Evolutionary conservation across 2,888 invertebrate species (phyloP).

Genomic region (Cheilosia vernalis): DNA sequence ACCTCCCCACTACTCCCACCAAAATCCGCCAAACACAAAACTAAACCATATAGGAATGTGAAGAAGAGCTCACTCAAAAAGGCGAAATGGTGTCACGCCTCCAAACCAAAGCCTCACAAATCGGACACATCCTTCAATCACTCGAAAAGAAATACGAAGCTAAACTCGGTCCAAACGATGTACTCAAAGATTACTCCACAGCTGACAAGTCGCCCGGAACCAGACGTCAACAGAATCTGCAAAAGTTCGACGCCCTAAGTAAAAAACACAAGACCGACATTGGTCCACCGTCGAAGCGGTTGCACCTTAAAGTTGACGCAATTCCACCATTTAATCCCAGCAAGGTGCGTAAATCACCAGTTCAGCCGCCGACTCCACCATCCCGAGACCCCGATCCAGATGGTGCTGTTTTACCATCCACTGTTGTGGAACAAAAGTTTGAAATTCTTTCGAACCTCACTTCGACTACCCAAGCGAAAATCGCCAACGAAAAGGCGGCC

Average conservation of each 20-base stretch:
- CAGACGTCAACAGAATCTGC: conserved; percentile 81
- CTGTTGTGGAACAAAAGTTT: conserved; percentile 68
- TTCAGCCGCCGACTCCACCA: conserved; percentile 77
- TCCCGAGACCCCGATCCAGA: conserved; percentile 58
- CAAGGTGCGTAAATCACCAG: conserved; percentile 85
- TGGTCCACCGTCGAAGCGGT: conserved; percentile 82
- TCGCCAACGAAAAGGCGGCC: conserved; percentile 76
- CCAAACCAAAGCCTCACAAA: conserved; percentile 97
- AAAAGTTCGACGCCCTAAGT: conserved; percentile 81
- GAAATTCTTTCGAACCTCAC: conserved; percentile 84
- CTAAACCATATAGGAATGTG: conserved; percentile 90
- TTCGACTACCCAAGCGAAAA: conserved; percentile 83
- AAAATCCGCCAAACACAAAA: conserved; percentile 37
- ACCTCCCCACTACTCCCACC: neutral
- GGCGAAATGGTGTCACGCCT: conserved; percentile 97
- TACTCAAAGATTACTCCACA: conserved; percentile 84
- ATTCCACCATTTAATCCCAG: conserved; percentile 84
- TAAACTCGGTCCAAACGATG: conserved; percentile 83
- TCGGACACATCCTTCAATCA: conserved; percentile 95
- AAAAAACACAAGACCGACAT: conserved; percentile 82
- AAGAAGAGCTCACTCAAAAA: conserved; percentile 97
- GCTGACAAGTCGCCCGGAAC: conserved; percentile 81
- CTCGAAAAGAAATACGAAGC: conserved; percentile 88
- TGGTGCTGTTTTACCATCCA: conserved; percentile 61
- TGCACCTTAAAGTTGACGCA: conserved; percentile 82